Base-by-base conservation (phyloP, 2,113 vertebrate species). In the Natator depressus region DNA sequence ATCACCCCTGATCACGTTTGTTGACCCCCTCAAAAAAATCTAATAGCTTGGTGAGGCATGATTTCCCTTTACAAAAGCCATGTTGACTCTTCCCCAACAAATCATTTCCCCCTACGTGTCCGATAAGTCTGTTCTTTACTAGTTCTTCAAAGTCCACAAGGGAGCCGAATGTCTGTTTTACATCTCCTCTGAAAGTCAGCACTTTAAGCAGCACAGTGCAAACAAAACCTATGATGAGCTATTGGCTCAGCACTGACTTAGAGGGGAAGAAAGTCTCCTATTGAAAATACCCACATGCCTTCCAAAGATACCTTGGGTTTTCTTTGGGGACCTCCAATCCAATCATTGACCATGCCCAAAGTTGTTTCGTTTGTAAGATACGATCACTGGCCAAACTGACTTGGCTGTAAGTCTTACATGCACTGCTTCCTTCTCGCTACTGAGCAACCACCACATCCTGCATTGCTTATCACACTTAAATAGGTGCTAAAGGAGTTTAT, bases 351-450 rank as follows among this genome's bases (percentile, higher is more conserved):
- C 87, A 22, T 0, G 69, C 89, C 50, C 53, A 35, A 0, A 0
- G 0, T 75, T 16, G 51, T 19, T 91, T 16, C 2, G 49, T 88
- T 22, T 85, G 90, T 91, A 91, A 62, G 69, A 47, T 65, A 85
- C 1, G 0, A 95, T 88, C 3, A 1, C 17, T 46, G 75, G 42
- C 22, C 24, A 78, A 47, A 31, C 0, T 0, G 0, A 47, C 17
- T 88, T 3, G 1, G 31, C 80, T 90, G 88, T 82, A 7, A 14
- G 10, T n/a, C 88, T 87, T 1, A 24, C 0, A 7, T 8, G 82
- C 95, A 82, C 85, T 94, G 27, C 89, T 95, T 96, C 96, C 96
- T 94, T 55, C 93, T 8, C 0, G 1, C 94, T 94, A 94, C 82
- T 87, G 46, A 97, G 91, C 95, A 90, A 87, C 27, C 1, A 49